Evolutionary conservation across 2,797 vertebrate genomes (phyloP).

Genomic region (Chaetophractus vellerosus): DNA sequence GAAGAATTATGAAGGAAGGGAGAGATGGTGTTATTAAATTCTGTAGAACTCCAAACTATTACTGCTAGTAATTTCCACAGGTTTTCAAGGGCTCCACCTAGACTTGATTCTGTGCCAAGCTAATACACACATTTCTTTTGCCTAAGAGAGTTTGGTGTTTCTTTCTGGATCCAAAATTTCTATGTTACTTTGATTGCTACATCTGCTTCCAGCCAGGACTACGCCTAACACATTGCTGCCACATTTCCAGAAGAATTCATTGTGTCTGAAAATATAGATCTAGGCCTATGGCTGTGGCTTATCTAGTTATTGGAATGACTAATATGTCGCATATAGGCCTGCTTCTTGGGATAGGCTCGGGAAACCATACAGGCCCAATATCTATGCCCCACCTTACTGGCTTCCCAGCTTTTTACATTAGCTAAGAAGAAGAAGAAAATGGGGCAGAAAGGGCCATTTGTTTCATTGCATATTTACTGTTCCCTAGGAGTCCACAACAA

Average conservation of each 20-base stretch:
- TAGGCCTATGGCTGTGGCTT: background rate
- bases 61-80: slow-evolving; percentile 71
- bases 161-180: slow-evolving; percentile 72
- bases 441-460: background rate
- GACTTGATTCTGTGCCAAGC: slow-evolving; percentile 26
- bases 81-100: slow-evolving; percentile 69
- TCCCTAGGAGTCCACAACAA: background rate
- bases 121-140: slow-evolving; percentile 51
- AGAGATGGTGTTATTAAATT: background rate
- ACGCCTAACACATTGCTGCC: slow-evolving; percentile 75
- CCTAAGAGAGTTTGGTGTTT: slow-evolving; percentile 69
- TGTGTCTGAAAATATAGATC: slow-evolving; percentile 47
- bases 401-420: background rate
- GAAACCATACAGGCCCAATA: background rate
- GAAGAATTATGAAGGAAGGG: background rate
- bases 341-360: background rate
- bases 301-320: background rate
- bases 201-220: slow-evolving; percentile 73
- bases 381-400: background rate
- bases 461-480: background rate
- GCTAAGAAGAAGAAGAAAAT: background rate
- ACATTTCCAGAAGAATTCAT: slow-evolving; percentile 78
- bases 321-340: background rate
- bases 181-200: slow-evolving; percentile 63
- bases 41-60: slow-evolving; percentile 48